Percentiles rank a stretch among this genome's conserved stretches.
Evolutionary conservation across 2,113 vertebrate genomes (phyloP).

Genomic region (Etheostoma cragini): DNA sequence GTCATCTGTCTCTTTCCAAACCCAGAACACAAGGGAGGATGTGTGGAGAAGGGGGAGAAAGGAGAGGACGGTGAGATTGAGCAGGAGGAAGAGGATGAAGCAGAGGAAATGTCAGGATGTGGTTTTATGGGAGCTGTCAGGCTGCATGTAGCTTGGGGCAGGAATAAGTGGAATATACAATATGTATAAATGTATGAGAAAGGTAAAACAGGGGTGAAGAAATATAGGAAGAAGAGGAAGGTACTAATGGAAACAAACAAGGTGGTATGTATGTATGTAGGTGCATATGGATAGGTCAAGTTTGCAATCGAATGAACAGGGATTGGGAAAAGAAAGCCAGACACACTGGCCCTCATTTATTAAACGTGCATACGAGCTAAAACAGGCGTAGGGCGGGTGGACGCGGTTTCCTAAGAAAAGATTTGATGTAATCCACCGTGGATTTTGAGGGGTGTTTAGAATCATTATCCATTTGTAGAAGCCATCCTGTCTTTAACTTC

Average conservation of each 20-base stretch:
- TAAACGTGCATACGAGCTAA: no score
- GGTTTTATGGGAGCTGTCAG: constrained; percentile 35
- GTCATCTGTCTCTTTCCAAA: constrained; percentile 38
- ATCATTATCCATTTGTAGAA: no score
- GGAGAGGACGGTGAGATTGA: constrained; percentile 24
- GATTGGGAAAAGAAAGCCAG: not conserved
- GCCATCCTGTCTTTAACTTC: no score
- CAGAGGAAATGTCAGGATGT: constrained; percentile 60
- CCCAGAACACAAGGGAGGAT: constrained; percentile 43
- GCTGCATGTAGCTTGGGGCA: constrained; percentile 25
- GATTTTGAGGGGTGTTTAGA: no score
- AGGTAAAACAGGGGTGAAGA: constrained; percentile 33
- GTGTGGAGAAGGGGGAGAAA: not conserved
- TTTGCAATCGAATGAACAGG: not conserved
- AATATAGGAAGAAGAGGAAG: constrained; percentile 7
- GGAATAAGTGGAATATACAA: constrained; percentile 44
- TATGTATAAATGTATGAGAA: constrained; percentile 58
- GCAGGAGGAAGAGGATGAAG: constrained; percentile 22
- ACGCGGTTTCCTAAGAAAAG: no score
- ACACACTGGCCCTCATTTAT: no score
- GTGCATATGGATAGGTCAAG: not conserved
- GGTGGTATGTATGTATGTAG: not conserved
- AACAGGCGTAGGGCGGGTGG: no score
- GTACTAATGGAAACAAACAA: constrained; percentile 12
- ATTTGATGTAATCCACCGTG: no score